A percentile compares a stretch with the other conserved stretches of the same genome.
phyloP scores from a whole-genome alignment of 1,140 invertebrate species.

The Neomicropteryx cornuta region DNA sequence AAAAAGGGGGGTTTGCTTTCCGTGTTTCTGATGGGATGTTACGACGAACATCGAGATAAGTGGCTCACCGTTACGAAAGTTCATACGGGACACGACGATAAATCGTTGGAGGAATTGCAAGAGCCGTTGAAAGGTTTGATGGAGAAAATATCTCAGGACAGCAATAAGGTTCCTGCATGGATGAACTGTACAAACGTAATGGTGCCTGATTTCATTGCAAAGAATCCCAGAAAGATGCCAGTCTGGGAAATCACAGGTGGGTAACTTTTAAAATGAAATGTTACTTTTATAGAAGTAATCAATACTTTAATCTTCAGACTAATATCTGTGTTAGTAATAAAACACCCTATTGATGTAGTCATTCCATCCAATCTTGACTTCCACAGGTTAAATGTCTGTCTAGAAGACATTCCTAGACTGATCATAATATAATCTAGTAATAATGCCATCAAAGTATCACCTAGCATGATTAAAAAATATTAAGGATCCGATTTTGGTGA shows the following conservation, averaged over 20 bases:
- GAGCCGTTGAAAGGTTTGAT: constrained; percentile 54
- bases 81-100: constrained; percentile 78
- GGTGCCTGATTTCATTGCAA: constrained; percentile 80
- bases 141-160: constrained; percentile 65
- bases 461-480: too few species aligned
- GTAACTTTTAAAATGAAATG: constrained; percentile 7
- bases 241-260: constrained; percentile 85
- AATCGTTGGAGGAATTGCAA: constrained; percentile 67
- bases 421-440: too few species aligned
- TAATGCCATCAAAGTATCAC: too few species aligned
- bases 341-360: background rate
- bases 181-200: constrained; percentile 71
- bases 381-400: too few species aligned
- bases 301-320: background rate
- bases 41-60: constrained; percentile 49
- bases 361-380: too few species aligned
- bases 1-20: constrained; percentile 90
- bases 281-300: background rate
- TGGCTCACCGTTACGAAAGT: constrained; percentile 88
- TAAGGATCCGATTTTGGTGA: too few species aligned
- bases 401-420: too few species aligned
- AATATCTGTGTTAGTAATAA: background rate
- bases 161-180: constrained; percentile 62
- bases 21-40: constrained; percentile 86
- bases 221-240: constrained; percentile 72